Evolutionary conservation across 2,888 invertebrate genomes (phyloP), one percentile per base, ranked within the genome.

Genomic region (Physocephala rufipes): DNA sequence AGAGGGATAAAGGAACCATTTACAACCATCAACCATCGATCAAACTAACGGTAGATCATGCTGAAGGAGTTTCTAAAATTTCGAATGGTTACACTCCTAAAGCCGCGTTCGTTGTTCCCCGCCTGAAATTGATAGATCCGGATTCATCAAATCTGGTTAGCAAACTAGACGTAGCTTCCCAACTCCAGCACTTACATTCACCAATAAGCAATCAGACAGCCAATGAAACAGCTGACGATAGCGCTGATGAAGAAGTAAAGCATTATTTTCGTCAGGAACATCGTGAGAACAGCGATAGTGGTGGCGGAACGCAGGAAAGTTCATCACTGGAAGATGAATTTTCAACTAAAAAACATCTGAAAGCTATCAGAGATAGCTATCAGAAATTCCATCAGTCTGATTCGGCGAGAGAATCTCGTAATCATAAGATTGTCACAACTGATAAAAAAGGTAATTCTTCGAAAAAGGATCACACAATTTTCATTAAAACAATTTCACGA

Each of bases 241-340:
- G 87, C 68, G 89, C 90, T 4, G 90, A 90, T 77, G 90, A 90
- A 78, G 90, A 90, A 80, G 90, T 90, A 0, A 88, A 89, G 76
- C 87, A 87, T 2, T 87, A 89, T 79, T 89, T 89, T 86, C 86
- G 86, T 51, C 80, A 79, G 55, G 76, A 77, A 28, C 49, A 70
- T 64, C 72, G 76, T 5, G 77, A 78, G 36, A 78, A 79, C 61
- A 83, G 82, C 58, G 85, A 83, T 49, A 83, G 82, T 51, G 82
- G 82, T 26, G 83, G 82, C 19, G 82, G 83, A 47, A 84, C 84
- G 0, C 82, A 81, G 65, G 79, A 80, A 49, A 76, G 80, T 71
- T 83, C 83, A n/a, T 83, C 83, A 2, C 77, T 82, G 26, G 84
- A 83, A 47, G 81, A 82, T 70, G 74, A 74, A 26, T 71, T 58